Evolutionary conservation across 2,888 invertebrate genomes (phyloP).

Genomic region (Cantharis rufa): DNA sequence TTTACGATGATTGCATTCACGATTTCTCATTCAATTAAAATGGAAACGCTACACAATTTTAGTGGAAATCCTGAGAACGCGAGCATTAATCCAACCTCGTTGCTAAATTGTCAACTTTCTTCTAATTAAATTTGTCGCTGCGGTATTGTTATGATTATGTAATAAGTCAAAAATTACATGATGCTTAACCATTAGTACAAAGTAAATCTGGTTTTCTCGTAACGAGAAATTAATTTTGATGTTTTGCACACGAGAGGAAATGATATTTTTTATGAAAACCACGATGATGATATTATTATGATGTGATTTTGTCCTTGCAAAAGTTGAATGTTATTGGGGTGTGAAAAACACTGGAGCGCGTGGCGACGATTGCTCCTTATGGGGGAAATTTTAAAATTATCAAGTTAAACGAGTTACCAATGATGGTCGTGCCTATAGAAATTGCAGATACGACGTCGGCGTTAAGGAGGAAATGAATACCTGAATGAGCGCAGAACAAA

Average conservation of each 20-base stretch:
- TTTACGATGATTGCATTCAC: neutral
- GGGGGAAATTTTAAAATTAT: neutral
- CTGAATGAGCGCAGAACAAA: constrained; percentile 21
- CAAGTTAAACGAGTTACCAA: neutral
- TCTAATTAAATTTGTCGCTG: neutral
- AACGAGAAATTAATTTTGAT: neutral
- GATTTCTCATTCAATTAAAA: neutral
- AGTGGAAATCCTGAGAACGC: neutral
- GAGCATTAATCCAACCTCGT: neutral
- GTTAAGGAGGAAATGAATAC: constrained; percentile 18
- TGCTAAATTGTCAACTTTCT: neutral
- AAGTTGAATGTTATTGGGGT: neutral
- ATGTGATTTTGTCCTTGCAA: neutral
- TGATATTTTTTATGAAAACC: neutral
- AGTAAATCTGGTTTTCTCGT: neutral
- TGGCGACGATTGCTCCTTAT: neutral
- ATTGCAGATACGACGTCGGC: constrained; percentile 9
- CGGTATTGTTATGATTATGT: neutral
- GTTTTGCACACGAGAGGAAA: neutral
- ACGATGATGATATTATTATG: neutral
- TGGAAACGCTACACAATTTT: neutral
- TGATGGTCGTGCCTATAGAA: constrained; percentile 4
- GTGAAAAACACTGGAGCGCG: neutral
- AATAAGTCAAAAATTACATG: neutral
- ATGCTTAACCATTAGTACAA: neutral